phyloP scores from a whole-genome alignment of 2,888 invertebrate genomes.

The Physocephala rufipes region DNA sequence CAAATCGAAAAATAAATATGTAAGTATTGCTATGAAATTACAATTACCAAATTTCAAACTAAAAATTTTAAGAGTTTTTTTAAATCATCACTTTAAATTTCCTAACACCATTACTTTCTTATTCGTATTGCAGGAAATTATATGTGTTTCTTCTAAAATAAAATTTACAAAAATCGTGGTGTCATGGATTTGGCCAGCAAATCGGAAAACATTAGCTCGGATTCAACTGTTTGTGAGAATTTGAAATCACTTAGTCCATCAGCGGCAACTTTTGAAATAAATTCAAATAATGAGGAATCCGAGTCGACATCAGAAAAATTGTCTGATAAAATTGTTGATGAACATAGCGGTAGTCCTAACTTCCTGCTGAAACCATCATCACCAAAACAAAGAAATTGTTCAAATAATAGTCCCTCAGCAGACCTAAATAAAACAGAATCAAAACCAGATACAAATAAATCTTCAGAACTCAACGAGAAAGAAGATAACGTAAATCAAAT shows the following conservation, averaged over 20 bases:
- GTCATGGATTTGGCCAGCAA: conserved; percentile 19
- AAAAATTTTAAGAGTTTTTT: background rate
- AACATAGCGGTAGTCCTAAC: background rate
- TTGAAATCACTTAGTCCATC: background rate
- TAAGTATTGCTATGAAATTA: background rate
- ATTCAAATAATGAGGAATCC: background rate
- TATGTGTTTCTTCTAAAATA: conserved; percentile 14
- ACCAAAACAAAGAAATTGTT: background rate
- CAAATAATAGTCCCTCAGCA: conserved; percentile 6
- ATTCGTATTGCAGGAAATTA: conserved; percentile 14
- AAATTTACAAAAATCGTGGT: background rate
- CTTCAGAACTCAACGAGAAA: background rate
- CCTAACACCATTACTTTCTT: too few species aligned
- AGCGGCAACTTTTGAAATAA: background rate
- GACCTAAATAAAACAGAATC: background rate
- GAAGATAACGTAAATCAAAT: background rate
- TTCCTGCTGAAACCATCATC: background rate
- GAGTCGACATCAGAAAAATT: background rate
- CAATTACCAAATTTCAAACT: background rate
- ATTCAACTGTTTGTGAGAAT: background rate
- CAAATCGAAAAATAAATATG: background rate
- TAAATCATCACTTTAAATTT: background rate
- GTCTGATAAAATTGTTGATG: background rate
- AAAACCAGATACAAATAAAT: background rate
- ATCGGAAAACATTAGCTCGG: background rate